Base-by-base conservation (phyloP, 2,888 invertebrate species). In the Dryocosmus kuriphilus region DNA sequence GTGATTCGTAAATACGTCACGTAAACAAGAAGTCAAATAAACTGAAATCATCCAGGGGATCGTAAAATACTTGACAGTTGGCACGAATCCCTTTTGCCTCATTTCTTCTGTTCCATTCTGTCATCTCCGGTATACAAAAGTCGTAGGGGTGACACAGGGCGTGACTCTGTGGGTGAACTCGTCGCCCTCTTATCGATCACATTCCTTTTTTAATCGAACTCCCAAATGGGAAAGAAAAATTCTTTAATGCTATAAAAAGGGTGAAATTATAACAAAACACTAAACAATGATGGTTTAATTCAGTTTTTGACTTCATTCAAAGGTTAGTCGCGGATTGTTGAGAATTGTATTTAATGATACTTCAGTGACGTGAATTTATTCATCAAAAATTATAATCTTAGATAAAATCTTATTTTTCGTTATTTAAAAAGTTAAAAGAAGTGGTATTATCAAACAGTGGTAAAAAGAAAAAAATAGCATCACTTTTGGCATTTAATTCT, bases 31-130 rank as follows among this genome's bases (percentile, higher is more conserved):
- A 24, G 38, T 38, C 65, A 65, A 65, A 41, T 38, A 27, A 41
- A 65, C 24, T 38, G 24, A 38, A 65, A 65, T 41, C 38, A 65
- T 41, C 38, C 63, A 5, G 62, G 62, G 62, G 9, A 32, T 32
- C 62, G 62, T 62, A 30, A 62, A 62, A 62, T 32, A 62, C 62
- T 62, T 62, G 62, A 62, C 62, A 62, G 62, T 62, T 62, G 35
- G 62, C 35, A 35, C n/a, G 62, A 62, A 62, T 62, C 35, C 62
- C 9, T 62, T 62, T 62, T 30, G 62, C 32, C 62, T 35, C 62
- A 62, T 62, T 62, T 62, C n/a, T 62, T 62, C 32, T 35, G n/a
- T 62, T 32, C 62, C 16, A 62, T 32, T 62, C 62, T 35, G 32
- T 62, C 62, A 62, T 62, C 62, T 62, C 62, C 62, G 35, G 62